phyloP scores from a whole-genome alignment of 2,113 vertebrate species.

The Aleadryas rufinucha region DNA sequence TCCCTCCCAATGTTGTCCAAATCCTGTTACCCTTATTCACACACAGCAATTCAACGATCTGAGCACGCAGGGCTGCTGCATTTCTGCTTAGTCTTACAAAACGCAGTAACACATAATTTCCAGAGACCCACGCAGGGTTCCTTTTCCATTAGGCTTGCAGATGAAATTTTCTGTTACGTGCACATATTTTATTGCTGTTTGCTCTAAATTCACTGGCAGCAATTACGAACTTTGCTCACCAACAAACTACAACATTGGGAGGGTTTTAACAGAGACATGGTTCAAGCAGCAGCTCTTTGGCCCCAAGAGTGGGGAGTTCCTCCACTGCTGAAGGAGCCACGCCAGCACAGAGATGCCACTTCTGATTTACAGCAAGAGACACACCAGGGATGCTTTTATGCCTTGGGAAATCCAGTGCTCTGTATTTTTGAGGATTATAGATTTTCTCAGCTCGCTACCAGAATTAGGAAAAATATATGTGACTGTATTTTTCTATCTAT shows the following conservation, averaged over 20 bases:
- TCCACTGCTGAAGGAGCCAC: neutral
- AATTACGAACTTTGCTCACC: neutral
- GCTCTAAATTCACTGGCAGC: neutral
- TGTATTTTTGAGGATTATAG: neutral
- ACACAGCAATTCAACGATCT: neutral
- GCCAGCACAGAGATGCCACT: neutral
- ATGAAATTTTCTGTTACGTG: neutral
- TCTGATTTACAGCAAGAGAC: neutral
- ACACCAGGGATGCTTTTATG: neutral
- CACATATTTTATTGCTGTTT: neutral
- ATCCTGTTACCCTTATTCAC: conserved; percentile 24
- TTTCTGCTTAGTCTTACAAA: conserved; percentile 21
- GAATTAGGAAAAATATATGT: neutral
- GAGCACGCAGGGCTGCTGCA: neutral
- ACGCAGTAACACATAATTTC: neutral
- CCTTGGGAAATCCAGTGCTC: neutral
- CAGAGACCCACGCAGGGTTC: neutral
- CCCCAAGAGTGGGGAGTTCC: neutral
- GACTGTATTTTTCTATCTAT: neutral
- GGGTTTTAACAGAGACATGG: neutral
- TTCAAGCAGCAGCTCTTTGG: neutral
- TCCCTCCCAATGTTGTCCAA: neutral
- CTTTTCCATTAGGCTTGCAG: neutral
- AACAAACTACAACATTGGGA: neutral
- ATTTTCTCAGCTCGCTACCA: neutral